A percentile compares a stretch with the other conserved stretches of the same genome.
Conservation (phyloP, 2,113 vertebrate species). For the Amphiprion ocellaris region DNA sequence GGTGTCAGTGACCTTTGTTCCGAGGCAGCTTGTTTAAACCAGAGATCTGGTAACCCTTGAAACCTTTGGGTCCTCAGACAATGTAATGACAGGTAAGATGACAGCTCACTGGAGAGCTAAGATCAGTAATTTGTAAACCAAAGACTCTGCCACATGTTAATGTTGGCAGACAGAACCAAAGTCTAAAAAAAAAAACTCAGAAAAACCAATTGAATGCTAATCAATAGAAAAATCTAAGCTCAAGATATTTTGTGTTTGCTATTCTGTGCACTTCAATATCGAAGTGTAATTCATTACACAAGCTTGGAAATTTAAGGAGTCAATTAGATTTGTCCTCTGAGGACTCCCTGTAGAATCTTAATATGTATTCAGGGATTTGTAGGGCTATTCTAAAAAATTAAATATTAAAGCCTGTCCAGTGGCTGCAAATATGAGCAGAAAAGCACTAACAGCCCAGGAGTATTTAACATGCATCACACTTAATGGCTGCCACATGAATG, state of each 20-base stretch:
- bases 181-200: neutral
- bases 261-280: neutral
- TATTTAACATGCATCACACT: conserved; percentile 67
- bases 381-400: conserved; percentile 30
- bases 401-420: conserved; percentile 53
- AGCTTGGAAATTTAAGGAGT: conserved; percentile 22
- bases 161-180: neutral
- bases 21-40: conserved; percentile 61
- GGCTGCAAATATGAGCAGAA: conserved; percentile 38
- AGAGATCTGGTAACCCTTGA: conserved; percentile 50
- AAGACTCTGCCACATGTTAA: neutral
- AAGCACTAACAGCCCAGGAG: conserved; percentile 50
- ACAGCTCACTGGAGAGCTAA: conserved; percentile 52
- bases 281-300: conserved; percentile 14
- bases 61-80: conserved; percentile 52
- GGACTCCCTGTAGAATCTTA: conserved; percentile 30
- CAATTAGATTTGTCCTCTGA: conserved; percentile 23
- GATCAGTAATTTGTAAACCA: conserved; percentile 32
- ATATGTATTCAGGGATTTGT: conserved; percentile 47
- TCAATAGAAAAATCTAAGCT: neutral
- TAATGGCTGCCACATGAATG: conserved; percentile 69
- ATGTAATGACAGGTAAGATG: conserved; percentile 47
- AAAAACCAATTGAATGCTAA: neutral
- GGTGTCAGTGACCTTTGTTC: conserved; percentile 71
- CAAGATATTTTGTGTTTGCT: conserved; percentile 1